A percentile compares a stretch with the other conserved stretches of the same genome.
Conservation (phyloP, 1,140 invertebrate species). For the Brachionus asplanchnoidis region DNA sequence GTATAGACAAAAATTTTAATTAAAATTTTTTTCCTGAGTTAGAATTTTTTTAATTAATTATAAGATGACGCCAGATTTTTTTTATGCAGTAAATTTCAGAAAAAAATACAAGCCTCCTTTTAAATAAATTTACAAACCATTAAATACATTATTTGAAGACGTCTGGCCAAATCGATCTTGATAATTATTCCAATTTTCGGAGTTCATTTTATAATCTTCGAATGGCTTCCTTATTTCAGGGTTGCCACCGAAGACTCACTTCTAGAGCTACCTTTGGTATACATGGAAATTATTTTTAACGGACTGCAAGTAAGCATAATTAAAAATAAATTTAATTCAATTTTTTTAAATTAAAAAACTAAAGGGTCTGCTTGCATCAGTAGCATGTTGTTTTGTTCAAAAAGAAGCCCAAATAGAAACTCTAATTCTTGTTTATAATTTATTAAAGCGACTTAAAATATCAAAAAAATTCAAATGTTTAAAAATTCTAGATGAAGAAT, state of each 20-base stretch:
- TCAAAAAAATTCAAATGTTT: background rate
- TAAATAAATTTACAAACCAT: background rate
- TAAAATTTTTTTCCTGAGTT: too few species aligned
- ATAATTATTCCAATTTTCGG: constrained; percentile 36
- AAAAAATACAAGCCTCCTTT: background rate
- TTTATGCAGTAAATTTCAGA: background rate
- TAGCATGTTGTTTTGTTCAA: constrained; percentile 36
- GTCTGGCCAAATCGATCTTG: constrained; percentile 15
- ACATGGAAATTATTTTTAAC: constrained; percentile 15
- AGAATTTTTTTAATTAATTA: too few species aligned
- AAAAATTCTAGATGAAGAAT: background rate
- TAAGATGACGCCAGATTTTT: too few species aligned
- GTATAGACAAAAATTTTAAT: too few species aligned
- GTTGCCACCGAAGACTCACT: background rate
- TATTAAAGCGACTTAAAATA: background rate
- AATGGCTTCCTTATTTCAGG: constrained; percentile 32
- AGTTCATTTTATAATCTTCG: constrained; percentile 29
- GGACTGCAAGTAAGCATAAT: background rate
- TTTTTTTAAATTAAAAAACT: background rate
- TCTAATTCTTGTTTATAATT: background rate
- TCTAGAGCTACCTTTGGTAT: constrained; percentile 2
- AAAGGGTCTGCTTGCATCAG: constrained; percentile 29
- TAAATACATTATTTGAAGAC: background rate
- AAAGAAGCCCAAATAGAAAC: constrained; percentile 36
- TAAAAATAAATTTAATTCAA: background rate